Evolutionary conservation across 2,888 invertebrate species (phyloP).

Genomic region (Augochlorella aurata): DNA sequence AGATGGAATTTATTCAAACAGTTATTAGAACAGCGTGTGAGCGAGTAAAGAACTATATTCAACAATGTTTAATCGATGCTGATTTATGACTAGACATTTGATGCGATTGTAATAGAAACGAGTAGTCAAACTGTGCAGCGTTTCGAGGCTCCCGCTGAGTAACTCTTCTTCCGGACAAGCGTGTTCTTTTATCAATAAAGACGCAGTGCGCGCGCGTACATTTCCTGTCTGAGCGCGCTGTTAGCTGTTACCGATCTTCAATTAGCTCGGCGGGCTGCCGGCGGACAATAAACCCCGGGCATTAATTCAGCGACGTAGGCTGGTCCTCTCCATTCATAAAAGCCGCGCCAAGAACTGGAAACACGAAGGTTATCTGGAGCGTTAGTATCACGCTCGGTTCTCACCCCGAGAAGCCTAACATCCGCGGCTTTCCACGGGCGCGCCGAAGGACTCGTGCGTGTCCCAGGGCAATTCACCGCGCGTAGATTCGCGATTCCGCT

Average conservation of each 20-base stretch:
- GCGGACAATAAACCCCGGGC: constrained; percentile 1
- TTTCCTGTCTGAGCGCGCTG: constrained; percentile 1
- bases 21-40: too few species aligned
- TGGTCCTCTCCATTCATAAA: constrained; percentile 6
- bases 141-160: neutral
- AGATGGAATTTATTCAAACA: too few species aligned
- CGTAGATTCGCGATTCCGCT: constrained; percentile 71
- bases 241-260: neutral
- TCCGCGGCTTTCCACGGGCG: constrained; percentile 36
- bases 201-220: neutral
- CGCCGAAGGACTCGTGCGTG: constrained; percentile 71
- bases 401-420: constrained; percentile 42
- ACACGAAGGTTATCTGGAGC: neutral
- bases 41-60: too few species aligned
- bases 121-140: too few species aligned
- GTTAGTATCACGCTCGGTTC: constrained; percentile 27
- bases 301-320: neutral
- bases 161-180: neutral
- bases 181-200: constrained; percentile 1
- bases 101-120: too few species aligned
- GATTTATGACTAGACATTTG: too few species aligned
- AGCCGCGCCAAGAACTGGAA: neutral
- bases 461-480: constrained; percentile 75
- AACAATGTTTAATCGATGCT: too few species aligned
- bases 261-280: neutral